Base-by-base conservation (phyloP, 1,140 invertebrate species). In the Bombus ignitus region DNA sequence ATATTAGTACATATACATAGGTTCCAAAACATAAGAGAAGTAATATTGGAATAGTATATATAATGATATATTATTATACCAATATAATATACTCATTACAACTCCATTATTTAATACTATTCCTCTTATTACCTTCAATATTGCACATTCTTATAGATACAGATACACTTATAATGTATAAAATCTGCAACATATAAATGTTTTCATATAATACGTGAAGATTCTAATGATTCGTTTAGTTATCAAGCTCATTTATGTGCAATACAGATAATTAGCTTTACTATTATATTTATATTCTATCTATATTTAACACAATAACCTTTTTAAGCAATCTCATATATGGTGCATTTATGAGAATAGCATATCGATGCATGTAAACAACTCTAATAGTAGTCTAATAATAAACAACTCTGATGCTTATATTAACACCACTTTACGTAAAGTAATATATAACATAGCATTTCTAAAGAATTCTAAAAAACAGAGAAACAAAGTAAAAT, bases 401-500 rank as follows among this genome's bases (percentile, higher is more conserved):
- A 3, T 62, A 62, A 28, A 53, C 47, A 22, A 22, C 47, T 53
- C 18, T 9, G 47, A 68, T 3, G 13, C 6, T 28, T 3, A 9
- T 18, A 12, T 2, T 1, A 37, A 74, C 0, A 18, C 18, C 25
- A 32, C 9, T 12, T 37, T 53, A 12, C 3, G 44, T n/a, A 71
- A 25, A 35, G 15, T 2, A 25, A 39, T 4, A 42, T 15, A 12
- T 0, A 22, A 32, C 25, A 39, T 22, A 53, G 15, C 3, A 12
- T 53, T 18, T 22, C 0, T 28, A 12, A 35, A 13, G 1, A 15
- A 28, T 0, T n/a, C 10, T 59, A 37, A 4, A n/a, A 0, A 22
- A 37, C 6, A n/a, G 68, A 66, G 10, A 68, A 70, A 25, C 57
- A 88, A 85, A 42, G 66, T 68, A 75, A 86, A 86, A 80, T 95